A percentile compares a stretch with the other conserved stretches of the same genome.
Evolutionary conservation across 2,113 vertebrate genomes (phyloP).

Genomic region (Eretmochelys imbricata): DNA sequence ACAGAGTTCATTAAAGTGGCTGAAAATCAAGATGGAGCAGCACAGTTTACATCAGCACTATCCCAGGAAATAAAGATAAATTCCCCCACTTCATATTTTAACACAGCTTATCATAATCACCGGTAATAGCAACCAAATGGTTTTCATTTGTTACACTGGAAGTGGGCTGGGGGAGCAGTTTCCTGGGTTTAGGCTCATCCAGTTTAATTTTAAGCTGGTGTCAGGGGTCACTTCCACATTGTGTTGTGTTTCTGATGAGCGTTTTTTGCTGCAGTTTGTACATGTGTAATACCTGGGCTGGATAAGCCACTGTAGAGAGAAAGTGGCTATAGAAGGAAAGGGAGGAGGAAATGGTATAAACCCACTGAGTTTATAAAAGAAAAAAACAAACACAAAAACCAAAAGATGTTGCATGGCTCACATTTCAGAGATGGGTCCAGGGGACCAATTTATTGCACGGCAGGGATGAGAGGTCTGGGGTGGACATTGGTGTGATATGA

Average conservation of each 20-base stretch:
- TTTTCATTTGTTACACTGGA: conserved; percentile 62
- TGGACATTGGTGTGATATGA: not conserved
- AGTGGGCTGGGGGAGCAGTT: conserved; percentile 29
- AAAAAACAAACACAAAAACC: not conserved
- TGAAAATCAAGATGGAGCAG: conserved; percentile 70
- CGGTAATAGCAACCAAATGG: conserved; percentile 76
- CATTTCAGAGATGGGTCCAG: not conserved
- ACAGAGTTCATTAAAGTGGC: conserved; percentile 24
- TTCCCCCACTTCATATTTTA: conserved; percentile 69
- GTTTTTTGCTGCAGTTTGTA: not conserved
- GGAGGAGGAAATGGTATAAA: fast-evolving
- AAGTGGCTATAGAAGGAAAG: not conserved
- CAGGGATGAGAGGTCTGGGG: not conserved
- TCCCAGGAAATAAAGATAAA: conserved; percentile 77
- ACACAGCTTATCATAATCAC: conserved; percentile 61
- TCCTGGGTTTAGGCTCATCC: conserved; percentile 45
- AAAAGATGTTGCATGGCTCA: not conserved
- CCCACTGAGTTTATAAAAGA: not conserved
- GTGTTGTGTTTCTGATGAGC: conserved; percentile 49
- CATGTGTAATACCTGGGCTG: not conserved
- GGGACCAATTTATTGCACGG: not conserved
- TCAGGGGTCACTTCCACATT: conserved; percentile 67
- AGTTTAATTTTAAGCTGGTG: conserved; percentile 53
- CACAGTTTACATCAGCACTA: conserved; percentile 64
- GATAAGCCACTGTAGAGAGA: not conserved